A percentile compares a stretch with the other conserved stretches of the same genome.
phyloP scores from a whole-genome alignment of 2,888 invertebrate genomes.

The Eupithecia abbreviata region DNA sequence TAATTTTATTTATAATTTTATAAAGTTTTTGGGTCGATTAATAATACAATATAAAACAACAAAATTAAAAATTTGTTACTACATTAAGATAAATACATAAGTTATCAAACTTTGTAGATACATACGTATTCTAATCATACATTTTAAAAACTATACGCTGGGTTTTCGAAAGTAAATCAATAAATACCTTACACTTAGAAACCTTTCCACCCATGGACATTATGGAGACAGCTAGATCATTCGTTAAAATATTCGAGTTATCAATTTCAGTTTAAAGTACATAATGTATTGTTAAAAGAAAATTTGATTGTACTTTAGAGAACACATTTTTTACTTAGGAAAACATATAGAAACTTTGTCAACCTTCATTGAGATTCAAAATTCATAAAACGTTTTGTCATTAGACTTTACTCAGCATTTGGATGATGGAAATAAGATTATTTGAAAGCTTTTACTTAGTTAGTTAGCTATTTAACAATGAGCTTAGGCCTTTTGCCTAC shows the following conservation, averaged over 20 bases:
- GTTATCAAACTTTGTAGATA: not conserved
- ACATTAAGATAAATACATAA: not conserved
- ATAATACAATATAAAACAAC: not conserved
- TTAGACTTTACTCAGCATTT: not conserved
- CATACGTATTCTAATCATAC: not conserved
- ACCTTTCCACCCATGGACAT: not conserved
- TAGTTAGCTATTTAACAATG: constrained; percentile 25
- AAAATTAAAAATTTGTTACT: not conserved
- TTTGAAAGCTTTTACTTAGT: not conserved
- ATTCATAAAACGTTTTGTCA: not conserved
- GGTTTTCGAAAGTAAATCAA: constrained; percentile 60
- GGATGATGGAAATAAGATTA: not conserved
- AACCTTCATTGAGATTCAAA: not conserved
- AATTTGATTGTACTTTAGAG: too few relatives aligned
- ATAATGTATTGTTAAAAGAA: too few relatives aligned
- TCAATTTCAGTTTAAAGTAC: not conserved
- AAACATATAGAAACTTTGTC: not conserved
- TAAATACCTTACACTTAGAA: constrained; percentile 51
- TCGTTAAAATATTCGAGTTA: not conserved
- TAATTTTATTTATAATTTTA: not conserved
- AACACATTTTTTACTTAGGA: too few relatives aligned
- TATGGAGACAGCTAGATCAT: not conserved
- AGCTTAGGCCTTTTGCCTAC: constrained; percentile 54
- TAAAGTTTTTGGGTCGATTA: not conserved
- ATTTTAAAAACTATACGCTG: not conserved